Conservation (phyloP, 2,888 invertebrate genomes). For the Shargacucullia verbasci region DNA sequence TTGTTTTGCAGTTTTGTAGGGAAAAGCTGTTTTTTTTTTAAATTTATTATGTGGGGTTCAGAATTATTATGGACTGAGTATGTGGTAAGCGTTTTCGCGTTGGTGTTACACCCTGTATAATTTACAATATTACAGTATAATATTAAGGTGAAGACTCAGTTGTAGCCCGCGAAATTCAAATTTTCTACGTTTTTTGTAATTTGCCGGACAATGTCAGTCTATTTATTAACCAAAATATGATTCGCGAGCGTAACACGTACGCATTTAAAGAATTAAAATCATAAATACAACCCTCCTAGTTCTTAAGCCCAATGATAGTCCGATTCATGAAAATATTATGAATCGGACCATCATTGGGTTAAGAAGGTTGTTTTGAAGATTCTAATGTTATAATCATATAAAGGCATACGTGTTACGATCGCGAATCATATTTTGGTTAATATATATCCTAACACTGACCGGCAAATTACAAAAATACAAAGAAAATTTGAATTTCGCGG, state of each 20-base stretch:
- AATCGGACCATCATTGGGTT: slow-evolving; percentile 28
- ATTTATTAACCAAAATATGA: slow-evolving; percentile 26
- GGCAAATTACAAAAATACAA: slow-evolving; percentile 22
- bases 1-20: slow-evolving; percentile 29
- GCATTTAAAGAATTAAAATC: slow-evolving; percentile 23
- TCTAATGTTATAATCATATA: slow-evolving; percentile 28
- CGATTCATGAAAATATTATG: slow-evolving; percentile 21
- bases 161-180: slow-evolving; percentile 26
- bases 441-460: slow-evolving; percentile 22
- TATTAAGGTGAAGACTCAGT: slow-evolving; percentile 27
- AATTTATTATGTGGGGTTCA: slow-evolving; percentile 30
- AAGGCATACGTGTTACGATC: slow-evolving; percentile 27
- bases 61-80: slow-evolving; percentile 27
- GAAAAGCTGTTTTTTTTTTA: slow-evolving; percentile 29
- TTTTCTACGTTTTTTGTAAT: slow-evolving; percentile 26
- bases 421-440: slow-evolving; percentile 27
- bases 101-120: slow-evolving; percentile 26
- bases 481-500: no score
- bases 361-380: slow-evolving; percentile 28
- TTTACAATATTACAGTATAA: slow-evolving; percentile 28
- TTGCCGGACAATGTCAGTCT: slow-evolving; percentile 26
- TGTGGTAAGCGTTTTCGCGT: slow-evolving; percentile 25
- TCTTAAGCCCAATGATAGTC: slow-evolving; percentile 24
- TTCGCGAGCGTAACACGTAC: slow-evolving; percentile 26
- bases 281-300: slow-evolving; percentile 25